Percentiles rank a stretch among this genome's conserved stretches.
Conservation (phyloP, 2,113 vertebrate species). For the Stigmatopora nigra region DNA sequence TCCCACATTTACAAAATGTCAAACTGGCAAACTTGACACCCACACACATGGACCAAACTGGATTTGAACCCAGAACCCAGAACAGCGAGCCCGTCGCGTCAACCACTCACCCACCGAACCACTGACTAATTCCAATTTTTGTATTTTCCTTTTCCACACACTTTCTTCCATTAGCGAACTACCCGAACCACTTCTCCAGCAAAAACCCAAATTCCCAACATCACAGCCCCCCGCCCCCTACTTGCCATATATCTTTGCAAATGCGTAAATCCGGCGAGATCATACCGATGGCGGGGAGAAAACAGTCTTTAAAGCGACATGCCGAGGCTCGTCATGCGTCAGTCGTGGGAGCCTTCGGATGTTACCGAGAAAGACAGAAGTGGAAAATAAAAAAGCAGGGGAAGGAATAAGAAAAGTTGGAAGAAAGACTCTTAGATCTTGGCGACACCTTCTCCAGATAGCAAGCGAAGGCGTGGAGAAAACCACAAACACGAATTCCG, state of each 20-base stretch:
- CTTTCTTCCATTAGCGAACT: too few species aligned
- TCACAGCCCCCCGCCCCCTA: not conserved
- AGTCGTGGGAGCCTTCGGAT: not conserved
- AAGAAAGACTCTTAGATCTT: constrained; percentile 27
- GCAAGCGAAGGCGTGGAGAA: constrained; percentile 29
- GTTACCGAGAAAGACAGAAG: not conserved
- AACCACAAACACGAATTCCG: constrained; percentile 8
- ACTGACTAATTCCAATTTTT: not conserved
- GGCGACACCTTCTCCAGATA: constrained; percentile 35
- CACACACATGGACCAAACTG: too few species aligned
- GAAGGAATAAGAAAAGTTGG: constrained; percentile 7
- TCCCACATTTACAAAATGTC: too few species aligned
- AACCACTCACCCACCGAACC: too few species aligned
- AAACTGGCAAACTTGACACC: too few species aligned
- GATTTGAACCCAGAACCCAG: too few species aligned
- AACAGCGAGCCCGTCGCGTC: too few species aligned
- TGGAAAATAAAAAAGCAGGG: constrained; percentile 12
- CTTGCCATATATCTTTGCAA: constrained; percentile 16
- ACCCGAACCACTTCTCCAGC: not conserved
- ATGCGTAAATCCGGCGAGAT: constrained; percentile 39
- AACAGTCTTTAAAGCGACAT: constrained; percentile 13
- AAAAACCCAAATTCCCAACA: constrained; percentile 11
- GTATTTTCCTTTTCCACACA: not conserved
- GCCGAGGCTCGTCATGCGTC: constrained; percentile 1
- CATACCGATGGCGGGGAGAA: constrained; percentile 14